Conservation (phyloP, 2,113 vertebrate species). For the Passer montanus region DNA sequence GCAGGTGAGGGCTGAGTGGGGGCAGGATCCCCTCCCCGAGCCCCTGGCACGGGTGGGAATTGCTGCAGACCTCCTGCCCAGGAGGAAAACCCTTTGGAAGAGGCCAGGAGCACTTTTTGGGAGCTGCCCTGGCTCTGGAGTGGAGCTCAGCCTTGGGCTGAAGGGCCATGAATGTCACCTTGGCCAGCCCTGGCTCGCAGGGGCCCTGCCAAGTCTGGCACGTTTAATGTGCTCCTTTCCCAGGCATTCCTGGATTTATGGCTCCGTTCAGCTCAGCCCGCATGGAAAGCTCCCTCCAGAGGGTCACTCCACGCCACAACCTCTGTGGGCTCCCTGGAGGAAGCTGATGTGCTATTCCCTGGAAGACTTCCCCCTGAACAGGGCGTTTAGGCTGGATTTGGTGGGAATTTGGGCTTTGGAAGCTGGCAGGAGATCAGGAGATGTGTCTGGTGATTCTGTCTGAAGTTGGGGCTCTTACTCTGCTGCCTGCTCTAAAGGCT, state of each 20-base stretch:
- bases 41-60: fast-evolving
- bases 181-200: not conserved
- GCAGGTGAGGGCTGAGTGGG: not conserved
- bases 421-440: not conserved
- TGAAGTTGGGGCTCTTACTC: not conserved
- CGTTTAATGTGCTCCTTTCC: conserved; percentile 37
- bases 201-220: conserved; percentile 50
- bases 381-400: not conserved
- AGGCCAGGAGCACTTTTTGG: not conserved
- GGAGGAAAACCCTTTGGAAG: not conserved
- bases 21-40: not conserved
- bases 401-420: not conserved
- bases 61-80: fast-evolving
- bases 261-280: not conserved
- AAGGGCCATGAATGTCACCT: not conserved
- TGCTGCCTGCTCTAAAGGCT: not conserved
- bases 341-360: not conserved
- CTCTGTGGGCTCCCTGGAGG: not conserved
- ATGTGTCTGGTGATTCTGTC: not conserved
- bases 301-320: not conserved
- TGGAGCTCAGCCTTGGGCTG: not conserved
- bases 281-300: not conserved
- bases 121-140: not conserved
- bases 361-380: not conserved
- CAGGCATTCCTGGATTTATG: conserved; percentile 45